A percentile compares a stretch with the other conserved stretches of the same genome.
phyloP scores from a whole-genome alignment of 2,888 invertebrate species.

The Drosophila affinis region DNA sequence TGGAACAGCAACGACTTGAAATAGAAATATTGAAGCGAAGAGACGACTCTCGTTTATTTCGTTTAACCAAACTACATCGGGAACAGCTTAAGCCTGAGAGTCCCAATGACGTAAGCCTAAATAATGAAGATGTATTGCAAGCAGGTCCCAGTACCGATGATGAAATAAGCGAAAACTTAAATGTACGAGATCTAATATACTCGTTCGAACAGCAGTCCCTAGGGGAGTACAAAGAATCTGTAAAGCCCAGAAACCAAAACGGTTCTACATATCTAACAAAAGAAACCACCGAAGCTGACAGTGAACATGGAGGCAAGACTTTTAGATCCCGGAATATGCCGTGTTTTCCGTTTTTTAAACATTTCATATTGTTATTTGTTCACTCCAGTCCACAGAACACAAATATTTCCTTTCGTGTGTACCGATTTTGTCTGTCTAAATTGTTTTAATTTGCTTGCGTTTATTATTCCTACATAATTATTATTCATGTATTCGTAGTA shows the following conservation, averaged over 20 bases:
- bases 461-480: neutral
- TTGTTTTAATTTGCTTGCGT: neutral
- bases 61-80: neutral
- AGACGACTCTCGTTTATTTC: neutral
- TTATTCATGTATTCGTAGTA: neutral
- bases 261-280: neutral
- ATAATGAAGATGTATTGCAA: neutral
- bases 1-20: conserved; percentile 45
- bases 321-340: neutral
- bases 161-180: conserved; percentile 77
- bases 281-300: neutral
- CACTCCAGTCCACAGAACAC: neutral
- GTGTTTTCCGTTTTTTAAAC: neutral
- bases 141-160: neutral
- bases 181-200: conserved; percentile 85
- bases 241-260: neutral
- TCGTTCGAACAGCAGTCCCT: conserved; percentile 86
- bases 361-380: neutral
- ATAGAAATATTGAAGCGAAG: conserved; percentile 8
- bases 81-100: too few species aligned
- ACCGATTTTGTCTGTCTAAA: neutral
- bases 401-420: neutral
- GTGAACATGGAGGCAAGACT: conserved; percentile 29
- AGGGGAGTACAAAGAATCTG: conserved; percentile 28
- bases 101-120: neutral